Evolutionary conservation across 1,140 invertebrate species (phyloP).

Genomic region (Mylabris phalerata): DNA sequence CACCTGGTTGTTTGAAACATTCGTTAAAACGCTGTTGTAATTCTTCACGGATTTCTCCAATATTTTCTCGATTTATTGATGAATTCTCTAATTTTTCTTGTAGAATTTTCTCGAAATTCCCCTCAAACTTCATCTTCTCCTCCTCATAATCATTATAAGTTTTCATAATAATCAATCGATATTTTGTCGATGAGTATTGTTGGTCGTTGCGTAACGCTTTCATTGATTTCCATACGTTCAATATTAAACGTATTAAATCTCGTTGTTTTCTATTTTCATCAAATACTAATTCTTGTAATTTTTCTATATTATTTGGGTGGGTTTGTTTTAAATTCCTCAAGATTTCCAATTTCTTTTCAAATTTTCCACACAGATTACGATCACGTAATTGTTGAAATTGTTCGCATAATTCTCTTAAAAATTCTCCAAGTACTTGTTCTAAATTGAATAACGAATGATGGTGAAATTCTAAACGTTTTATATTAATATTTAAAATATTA

Average conservation of each 20-base stretch:
- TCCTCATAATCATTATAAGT: slow-evolving; percentile 21
- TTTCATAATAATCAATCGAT: slow-evolving; percentile 40
- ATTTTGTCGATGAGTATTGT: slow-evolving; percentile 37
- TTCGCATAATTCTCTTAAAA: slow-evolving; percentile 38
- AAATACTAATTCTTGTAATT: slow-evolving; percentile 37
- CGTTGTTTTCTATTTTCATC: slow-evolving; percentile 36
- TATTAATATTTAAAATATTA: slow-evolving; percentile 38
- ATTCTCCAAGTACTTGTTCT: slow-evolving; percentile 41
- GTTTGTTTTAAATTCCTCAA: slow-evolving; percentile 32
- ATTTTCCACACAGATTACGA: slow-evolving; percentile 21
- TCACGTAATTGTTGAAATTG: slow-evolving; percentile 23
- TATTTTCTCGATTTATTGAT: slow-evolving; percentile 24
- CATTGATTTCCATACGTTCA: slow-evolving; percentile 41
- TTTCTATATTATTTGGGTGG: slow-evolving; percentile 30
- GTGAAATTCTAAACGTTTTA: slow-evolving; percentile 41
- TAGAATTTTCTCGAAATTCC: slow-evolving; percentile 37
- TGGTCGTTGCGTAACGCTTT: slow-evolving; percentile 38
- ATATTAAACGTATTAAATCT: slow-evolving; percentile 32
- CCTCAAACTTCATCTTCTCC: slow-evolving; percentile 27
- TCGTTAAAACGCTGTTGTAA: slow-evolving; percentile 38
- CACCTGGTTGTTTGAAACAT: slow-evolving; percentile 45
- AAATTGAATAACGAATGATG: slow-evolving; percentile 41
- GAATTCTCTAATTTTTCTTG: slow-evolving; percentile 41
- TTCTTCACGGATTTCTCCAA: slow-evolving; percentile 33
- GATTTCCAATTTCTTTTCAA: slow-evolving; percentile 37